These are phyloP conservation scores for Climacteris rufus DNA, from an alignment of 2,113 vertebrate genomes.

Conservation along the genomic window DNA sequence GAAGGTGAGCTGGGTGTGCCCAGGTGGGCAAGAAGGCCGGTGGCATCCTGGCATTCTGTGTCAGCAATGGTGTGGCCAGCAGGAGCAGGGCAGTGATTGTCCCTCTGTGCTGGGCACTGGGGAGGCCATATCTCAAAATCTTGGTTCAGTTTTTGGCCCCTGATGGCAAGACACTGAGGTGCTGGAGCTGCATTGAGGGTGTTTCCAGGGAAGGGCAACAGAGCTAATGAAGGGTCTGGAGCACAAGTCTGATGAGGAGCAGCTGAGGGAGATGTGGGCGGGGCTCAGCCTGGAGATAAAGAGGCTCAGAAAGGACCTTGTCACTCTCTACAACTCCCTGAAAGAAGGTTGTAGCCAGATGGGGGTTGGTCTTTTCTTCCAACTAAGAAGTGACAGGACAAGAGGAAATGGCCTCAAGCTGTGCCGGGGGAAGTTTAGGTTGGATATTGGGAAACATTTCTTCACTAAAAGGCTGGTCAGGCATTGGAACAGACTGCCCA, in stretches of 20 bases:
- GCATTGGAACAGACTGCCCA: not conserved
- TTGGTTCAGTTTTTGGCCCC: not conserved
- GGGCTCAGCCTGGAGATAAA: not conserved
- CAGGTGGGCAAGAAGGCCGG: fast-evolving
- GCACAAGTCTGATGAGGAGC: not conserved
- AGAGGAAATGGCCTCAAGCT: not conserved
- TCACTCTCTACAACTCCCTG: not conserved
- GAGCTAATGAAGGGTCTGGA: not conserved
- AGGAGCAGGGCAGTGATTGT: not conserved
- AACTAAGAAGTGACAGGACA: not conserved
- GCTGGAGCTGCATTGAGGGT: too few relatives aligned
- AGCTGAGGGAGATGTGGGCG: not conserved
- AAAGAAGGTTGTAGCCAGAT: not conserved
- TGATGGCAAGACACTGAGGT: not conserved
- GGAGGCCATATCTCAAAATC: not conserved
- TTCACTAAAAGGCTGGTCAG: not conserved
- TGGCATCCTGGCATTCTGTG: not conserved
- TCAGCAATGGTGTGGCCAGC: not conserved
- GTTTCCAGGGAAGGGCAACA: fast-evolving
- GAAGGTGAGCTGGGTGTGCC: fast-evolving
- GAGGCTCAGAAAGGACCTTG: not conserved
- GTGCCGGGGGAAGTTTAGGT: not conserved
- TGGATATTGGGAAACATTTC: not conserved
- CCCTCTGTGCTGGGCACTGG: not conserved
- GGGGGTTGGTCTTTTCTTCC: not conserved